Evolutionary conservation across 2,113 vertebrate genomes (phyloP).

Genomic region (Oryzias woworae): DNA sequence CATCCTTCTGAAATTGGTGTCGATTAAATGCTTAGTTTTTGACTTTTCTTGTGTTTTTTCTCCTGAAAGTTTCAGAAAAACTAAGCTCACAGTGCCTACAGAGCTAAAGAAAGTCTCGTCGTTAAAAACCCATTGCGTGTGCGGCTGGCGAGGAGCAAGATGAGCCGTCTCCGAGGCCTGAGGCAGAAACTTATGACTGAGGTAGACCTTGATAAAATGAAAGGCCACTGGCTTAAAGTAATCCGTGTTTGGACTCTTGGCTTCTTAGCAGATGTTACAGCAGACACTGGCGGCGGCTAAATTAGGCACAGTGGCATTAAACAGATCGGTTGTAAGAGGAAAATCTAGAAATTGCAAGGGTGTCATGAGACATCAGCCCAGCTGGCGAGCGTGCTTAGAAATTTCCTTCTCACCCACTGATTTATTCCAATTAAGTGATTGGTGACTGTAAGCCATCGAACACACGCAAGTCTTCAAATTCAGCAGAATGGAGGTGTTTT

Average conservation of each 20-base stretch:
- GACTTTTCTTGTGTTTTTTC: background rate
- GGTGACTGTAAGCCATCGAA: background rate
- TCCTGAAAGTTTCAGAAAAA: conserved; percentile 10
- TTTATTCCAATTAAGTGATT: conserved; percentile 18
- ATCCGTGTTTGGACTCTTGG: conserved; percentile 53
- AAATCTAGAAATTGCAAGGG: conserved; percentile 14
- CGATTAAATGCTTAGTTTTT: too few species aligned
- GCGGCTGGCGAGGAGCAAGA: conserved; percentile 24
- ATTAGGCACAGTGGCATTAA: conserved; percentile 43
- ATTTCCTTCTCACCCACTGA: conserved; percentile 8
- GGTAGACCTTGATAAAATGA: conserved; percentile 51
- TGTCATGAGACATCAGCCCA: background rate
- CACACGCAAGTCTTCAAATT: conserved; percentile 6
- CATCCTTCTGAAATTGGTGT: too few species aligned
- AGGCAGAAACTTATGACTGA: conserved; percentile 53
- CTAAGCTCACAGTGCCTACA: conserved; percentile 18
- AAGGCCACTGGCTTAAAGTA: conserved; percentile 58
- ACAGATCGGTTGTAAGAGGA: conserved; percentile 14
- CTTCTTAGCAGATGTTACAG: conserved; percentile 29
- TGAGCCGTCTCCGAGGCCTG: conserved; percentile 46
- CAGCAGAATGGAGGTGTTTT: conserved; percentile 7
- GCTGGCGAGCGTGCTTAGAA: background rate
- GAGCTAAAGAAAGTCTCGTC: conserved; percentile 33
- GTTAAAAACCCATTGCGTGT: conserved; percentile 25
- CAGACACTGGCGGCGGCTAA: conserved; percentile 43